Evolutionary conservation across 92 coral and sea anemone species (phyloP).

Genomic region (Porites evermanni): DNA sequence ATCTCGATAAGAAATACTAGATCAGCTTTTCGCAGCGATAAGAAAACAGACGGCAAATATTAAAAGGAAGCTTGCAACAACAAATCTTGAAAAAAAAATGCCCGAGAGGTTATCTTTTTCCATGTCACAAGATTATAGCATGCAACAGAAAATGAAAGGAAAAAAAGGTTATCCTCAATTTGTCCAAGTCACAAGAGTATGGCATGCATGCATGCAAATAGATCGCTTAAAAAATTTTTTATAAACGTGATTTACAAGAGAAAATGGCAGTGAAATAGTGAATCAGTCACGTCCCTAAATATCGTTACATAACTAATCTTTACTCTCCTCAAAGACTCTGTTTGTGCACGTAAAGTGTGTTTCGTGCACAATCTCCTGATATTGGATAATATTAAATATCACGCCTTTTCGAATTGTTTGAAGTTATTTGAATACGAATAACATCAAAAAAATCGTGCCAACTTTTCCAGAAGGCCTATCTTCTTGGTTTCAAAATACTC

Average conservation of each 20-base stretch:
- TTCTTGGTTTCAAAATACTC: no score
- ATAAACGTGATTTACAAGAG: background rate
- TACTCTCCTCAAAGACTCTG: background rate
- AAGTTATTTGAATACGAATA: no score
- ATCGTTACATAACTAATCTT: background rate
- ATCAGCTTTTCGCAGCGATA: background rate
- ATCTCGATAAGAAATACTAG: background rate
- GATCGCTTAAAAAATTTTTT: no score
- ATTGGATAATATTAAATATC: no score
- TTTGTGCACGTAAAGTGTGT: background rate
- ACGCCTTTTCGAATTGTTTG: no score
- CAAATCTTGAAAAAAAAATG: background rate
- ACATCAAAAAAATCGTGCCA: no score
- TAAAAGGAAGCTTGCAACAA: background rate
- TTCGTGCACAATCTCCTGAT: background rate
- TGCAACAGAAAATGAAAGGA: background rate
- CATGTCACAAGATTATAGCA: background rate
- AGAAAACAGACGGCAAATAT: slow-evolving; percentile 16
- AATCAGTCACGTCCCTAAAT: background rate
- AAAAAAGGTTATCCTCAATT: no score
- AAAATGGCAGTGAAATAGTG: background rate
- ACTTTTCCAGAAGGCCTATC: no score
- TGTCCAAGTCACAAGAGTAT: no score
- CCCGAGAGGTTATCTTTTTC: background rate
- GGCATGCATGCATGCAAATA: no score